These are phyloP conservation scores for Frankliniella intonsa DNA, from an alignment of 2,888 invertebrate species.

Conservation along the genomic window DNA sequence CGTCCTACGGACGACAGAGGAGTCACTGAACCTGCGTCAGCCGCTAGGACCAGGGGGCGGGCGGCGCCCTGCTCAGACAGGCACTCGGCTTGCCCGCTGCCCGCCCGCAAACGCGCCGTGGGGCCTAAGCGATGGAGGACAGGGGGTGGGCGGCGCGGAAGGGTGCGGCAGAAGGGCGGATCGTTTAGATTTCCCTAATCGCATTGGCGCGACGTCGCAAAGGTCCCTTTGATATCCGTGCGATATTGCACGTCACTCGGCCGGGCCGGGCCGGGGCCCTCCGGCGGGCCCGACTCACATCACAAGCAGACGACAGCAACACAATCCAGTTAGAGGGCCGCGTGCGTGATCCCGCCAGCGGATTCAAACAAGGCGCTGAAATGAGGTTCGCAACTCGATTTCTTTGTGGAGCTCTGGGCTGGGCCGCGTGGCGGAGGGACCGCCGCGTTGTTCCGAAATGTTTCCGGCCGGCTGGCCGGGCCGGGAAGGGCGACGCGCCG, in stretches of 20 bases:
- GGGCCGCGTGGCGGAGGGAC: too few relatives aligned
- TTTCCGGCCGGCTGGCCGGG: too few relatives aligned
- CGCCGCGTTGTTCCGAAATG: too few relatives aligned
- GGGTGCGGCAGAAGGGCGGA: neutral
- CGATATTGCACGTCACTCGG: too few relatives aligned
- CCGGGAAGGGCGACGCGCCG: neutral
- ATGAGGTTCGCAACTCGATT: conserved; percentile 1
- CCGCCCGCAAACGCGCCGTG: neutral
- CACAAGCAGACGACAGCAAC: neutral
- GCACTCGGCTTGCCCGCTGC: too few relatives aligned
- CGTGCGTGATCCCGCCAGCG: neutral
- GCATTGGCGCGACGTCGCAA: neutral
- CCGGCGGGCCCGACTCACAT: neutral
- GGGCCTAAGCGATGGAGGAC: neutral
- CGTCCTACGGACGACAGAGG: too few relatives aligned
- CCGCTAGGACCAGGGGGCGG: neutral
- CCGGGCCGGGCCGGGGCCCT: neutral
- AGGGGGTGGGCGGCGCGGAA: neutral
- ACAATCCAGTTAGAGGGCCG: neutral
- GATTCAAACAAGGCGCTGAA: neutral
- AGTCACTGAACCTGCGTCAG: too few relatives aligned
- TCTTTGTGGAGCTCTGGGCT: neutral
- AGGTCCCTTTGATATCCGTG: too few relatives aligned
- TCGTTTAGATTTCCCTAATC: conserved; percentile 21
- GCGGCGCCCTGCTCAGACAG: neutral